A percentile compares a stretch with the other conserved stretches of the same genome.
Evolutionary conservation across 2,888 invertebrate species (phyloP).

Genomic region (Spilarctia lutea): DNA sequence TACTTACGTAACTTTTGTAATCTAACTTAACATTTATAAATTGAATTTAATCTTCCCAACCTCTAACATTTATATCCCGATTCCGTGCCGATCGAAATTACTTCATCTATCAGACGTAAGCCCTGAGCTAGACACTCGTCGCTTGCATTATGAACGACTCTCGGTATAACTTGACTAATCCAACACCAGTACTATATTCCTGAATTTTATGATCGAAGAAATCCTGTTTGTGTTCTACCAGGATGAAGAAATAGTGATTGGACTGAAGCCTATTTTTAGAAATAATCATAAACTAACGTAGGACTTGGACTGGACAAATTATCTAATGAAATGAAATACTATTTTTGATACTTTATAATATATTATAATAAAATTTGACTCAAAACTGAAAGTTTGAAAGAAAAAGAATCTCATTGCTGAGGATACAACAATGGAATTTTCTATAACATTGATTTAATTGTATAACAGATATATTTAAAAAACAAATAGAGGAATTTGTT

Average conservation of each 20-base stretch:
- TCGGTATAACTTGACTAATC: slow-evolving; percentile 61
- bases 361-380: too few species aligned
- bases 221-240: not conserved
- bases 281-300: too few species aligned
- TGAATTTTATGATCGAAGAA: slow-evolving; percentile 48
- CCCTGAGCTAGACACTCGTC: slow-evolving; percentile 61
- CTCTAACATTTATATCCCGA: slow-evolving; percentile 21
- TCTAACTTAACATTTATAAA: slow-evolving; percentile 1
- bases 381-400: too few species aligned
- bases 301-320: too few species aligned
- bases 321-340: too few species aligned
- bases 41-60: slow-evolving; percentile 4
- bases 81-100: slow-evolving; percentile 16
- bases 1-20: not conserved
- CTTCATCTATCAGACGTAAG: slow-evolving; percentile 24
- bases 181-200: slow-evolving; percentile 66
- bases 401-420: too few species aligned
- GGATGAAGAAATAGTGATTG: not conserved
- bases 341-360: too few species aligned
- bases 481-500: too few species aligned
- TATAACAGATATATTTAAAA: too few species aligned
- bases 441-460: too few species aligned
- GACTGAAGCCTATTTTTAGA: not conserved
- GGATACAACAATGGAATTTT: too few species aligned
- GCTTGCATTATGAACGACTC: slow-evolving; percentile 76